Base-by-base conservation (phyloP, 2,797 vertebrate species). In the Danio aesculapii region DNA sequence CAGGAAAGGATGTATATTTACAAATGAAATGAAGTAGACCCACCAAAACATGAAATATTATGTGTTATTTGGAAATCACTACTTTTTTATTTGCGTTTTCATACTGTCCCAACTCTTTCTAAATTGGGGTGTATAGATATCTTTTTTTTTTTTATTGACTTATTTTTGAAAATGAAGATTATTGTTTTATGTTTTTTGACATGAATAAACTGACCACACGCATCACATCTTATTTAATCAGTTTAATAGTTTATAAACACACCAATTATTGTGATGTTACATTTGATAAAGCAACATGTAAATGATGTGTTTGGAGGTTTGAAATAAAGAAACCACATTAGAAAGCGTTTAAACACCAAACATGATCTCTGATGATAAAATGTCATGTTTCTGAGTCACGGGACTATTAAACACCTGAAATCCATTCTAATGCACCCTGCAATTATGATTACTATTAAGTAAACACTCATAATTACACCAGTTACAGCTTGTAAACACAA, bases 211-310 rank as follows among this genome's bases (percentile, higher is more conserved):
- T 55, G 49, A 46, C n/a, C 1, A 19, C 43, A 76, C 41, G 11
- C 14, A 46, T 21, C 41, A 57, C 13, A 39, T 57, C 14, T 67
- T 30, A 49, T 58, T 30, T 30, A 3, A 30, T 30, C 30, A 30
- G 30, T 59, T 77, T 68, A 68, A 17, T 77, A 19, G 43, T 58
- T 77, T 68, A 68, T 49, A 58, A 68, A 77, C 75, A 68, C 63
- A 13, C 6, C 8, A 5, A 49, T 49, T 5, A 69, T 64, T 69
- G 49, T 14, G 64, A 57, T 57, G 61, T 12, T 57, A 47, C 50
- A 76, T 55, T 46, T 57, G 21, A 46, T 8, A 73, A 73, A 41
- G 41, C n/a, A 62, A 62, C 58, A 68, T 68, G 46, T 12, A 68
- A 39, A 77, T 30, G 0, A 16, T 58, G 44, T 46, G 17, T 52